Conservation (phyloP, 2,888 invertebrate species). For the Sisyra nigra region DNA sequence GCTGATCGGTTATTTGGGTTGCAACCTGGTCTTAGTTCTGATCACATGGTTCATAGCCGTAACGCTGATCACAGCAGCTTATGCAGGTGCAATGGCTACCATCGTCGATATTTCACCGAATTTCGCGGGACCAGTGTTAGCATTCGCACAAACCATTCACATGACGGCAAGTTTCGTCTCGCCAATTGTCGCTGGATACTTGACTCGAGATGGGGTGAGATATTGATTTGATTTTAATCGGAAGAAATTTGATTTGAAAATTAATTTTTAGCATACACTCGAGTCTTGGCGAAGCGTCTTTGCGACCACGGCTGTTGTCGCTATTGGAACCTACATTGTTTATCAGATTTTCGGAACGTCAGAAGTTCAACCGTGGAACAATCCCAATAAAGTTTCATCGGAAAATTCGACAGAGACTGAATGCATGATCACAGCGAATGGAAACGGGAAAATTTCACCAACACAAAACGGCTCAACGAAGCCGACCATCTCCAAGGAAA, state of each 20-base stretch:
- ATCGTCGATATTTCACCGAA: constrained; percentile 67
- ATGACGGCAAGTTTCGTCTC: constrained; percentile 59
- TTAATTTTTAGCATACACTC: constrained; percentile 21
- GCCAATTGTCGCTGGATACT: constrained; percentile 42
- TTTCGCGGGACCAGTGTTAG: constrained; percentile 51
- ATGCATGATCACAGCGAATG: neutral
- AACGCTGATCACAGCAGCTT: constrained; percentile 51
- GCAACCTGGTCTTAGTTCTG: constrained; percentile 37
- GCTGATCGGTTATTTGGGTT: constrained; percentile 45
- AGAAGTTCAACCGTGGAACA: constrained; percentile 38
- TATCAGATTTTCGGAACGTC: constrained; percentile 52
- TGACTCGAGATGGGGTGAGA: constrained; percentile 40
- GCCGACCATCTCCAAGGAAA: too few relatives aligned
- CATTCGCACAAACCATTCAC: constrained; percentile 62
- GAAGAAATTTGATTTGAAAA: neutral
- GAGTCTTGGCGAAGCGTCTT: constrained; percentile 50
- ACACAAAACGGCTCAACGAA: too few relatives aligned
- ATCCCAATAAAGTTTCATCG: constrained; percentile 19
- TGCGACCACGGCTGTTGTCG: constrained; percentile 39
- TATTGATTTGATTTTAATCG: neutral
- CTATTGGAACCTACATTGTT: constrained; percentile 41
- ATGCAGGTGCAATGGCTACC: constrained; percentile 61
- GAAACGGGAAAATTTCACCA: too few relatives aligned
- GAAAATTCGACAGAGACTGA: constrained; percentile 1
- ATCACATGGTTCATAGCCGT: constrained; percentile 52